Evolutionary conservation across 2,888 invertebrate species (phyloP), one percentile per base, ranked within the genome.

Genomic region (Sinelater perroti): DNA sequence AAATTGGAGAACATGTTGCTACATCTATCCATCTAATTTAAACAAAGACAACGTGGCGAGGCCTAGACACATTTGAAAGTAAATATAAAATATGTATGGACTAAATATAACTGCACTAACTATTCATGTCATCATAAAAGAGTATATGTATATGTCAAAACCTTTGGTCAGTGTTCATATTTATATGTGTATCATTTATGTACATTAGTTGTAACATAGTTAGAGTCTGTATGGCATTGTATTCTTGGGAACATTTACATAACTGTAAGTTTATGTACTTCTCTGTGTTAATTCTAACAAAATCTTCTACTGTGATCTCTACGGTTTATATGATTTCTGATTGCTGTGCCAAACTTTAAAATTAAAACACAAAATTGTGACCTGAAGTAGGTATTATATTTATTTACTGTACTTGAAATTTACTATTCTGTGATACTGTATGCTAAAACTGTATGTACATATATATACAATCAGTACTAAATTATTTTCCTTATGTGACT

Each of bases 231-330:
- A 54, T 38, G 36, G 35, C 44, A 58, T 36, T 42, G 35, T 54
- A 58, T 59, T 54, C 54, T 59, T 54, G 59, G 59, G 59, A 59
- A 59, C 59, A 59, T 50, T 54, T 54, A 59, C 59, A 42, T 50
- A 31, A 44, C 50, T 38, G 40, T 42, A 56, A 44, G 50, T 44
- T 35, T 31, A 28, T 50, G 50, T 26, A 55, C 55, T 50, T 58
- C 33, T 45, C 45, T 38, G 49, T 64, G 13, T 52, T 57, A 57
- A 56, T 59, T 60, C 50, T 65, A 63, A 60, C 61, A 55, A 64
- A 67, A 51, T 36, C 46, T 57, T 57, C 57, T 57, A 66, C 70
- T 70, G 70, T 70, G 70, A 70, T 70, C 69, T 68, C 24, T 50
- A 49, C 50, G 28, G 28, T 67, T 65, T 63, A 20, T 61, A 69